These are phyloP conservation scores for Aphelenchoides fujianensis DNA, from an alignment of 1,140 invertebrate species.

Conservation along the genomic window DNA sequence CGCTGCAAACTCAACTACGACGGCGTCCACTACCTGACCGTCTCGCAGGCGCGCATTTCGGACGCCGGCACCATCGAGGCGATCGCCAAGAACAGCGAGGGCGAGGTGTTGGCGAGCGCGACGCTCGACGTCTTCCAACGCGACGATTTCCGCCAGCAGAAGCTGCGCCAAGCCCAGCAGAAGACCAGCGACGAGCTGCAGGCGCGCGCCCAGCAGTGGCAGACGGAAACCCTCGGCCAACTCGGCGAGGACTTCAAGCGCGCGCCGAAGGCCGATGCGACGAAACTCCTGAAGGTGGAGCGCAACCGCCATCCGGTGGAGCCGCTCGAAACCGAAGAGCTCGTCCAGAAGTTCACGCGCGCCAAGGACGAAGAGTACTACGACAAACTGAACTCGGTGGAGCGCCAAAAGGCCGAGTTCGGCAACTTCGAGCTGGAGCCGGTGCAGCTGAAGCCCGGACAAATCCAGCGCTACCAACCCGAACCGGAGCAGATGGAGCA, in stretches of 20 bases:
- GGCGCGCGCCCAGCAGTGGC: slow-evolving; percentile 46
- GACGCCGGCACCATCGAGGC: slow-evolving; percentile 60
- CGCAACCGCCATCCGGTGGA: slow-evolving; percentile 52
- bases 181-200: slow-evolving; percentile 55
- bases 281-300: slow-evolving; percentile 56
- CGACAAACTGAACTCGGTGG: slow-evolving; percentile 57
- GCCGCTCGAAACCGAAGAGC: slow-evolving; percentile 58
- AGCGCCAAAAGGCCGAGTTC: slow-evolving; percentile 50
- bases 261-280: slow-evolving; percentile 56
- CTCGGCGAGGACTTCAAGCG: slow-evolving; percentile 55
- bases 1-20: slow-evolving; percentile 12
- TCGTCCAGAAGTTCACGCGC: slow-evolving; percentile 57
- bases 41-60: slow-evolving; percentile 51
- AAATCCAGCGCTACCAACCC: slow-evolving; percentile 52
- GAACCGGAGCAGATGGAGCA: slow-evolving; percentile 48
- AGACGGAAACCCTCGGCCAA: slow-evolving; percentile 46
- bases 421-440: slow-evolving; percentile 53
- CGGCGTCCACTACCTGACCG: slow-evolving; percentile 56
- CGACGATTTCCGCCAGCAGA: slow-evolving; percentile 58
- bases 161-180: slow-evolving; percentile 48
- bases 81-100: slow-evolving; percentile 57
- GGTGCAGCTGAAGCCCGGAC: slow-evolving; percentile 55
- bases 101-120: slow-evolving; percentile 52
- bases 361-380: slow-evolving; percentile 59
- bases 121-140: slow-evolving; percentile 58